Conservation (phyloP, 2,113 vertebrate species). For the Corydoras sp. region DNA sequence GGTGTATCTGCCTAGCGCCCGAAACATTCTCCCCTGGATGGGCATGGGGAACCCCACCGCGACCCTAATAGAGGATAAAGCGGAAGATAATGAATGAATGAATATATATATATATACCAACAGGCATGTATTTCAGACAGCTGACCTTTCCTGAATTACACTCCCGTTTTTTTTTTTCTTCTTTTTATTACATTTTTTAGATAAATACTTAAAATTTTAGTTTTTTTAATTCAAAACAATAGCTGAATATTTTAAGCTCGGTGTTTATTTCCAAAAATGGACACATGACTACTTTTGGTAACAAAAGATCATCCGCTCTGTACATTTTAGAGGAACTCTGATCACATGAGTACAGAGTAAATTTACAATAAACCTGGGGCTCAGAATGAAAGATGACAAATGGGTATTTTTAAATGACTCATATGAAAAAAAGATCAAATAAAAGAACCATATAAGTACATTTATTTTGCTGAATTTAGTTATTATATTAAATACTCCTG, state of each 20-base stretch:
- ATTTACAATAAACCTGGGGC: background rate
- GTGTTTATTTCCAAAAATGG: slow-evolving; percentile 8
- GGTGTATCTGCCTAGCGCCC: too few species aligned
- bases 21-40: too few species aligned
- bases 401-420: background rate
- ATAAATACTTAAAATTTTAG: background rate
- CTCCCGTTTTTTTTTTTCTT: too few species aligned
- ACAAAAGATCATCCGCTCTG: slow-evolving; percentile 27
- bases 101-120: too few species aligned
- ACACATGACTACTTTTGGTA: slow-evolving; percentile 10
- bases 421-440: background rate
- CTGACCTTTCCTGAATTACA: background rate
- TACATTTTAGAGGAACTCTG: slow-evolving; percentile 26
- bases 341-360: slow-evolving; percentile 29
- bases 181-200: background rate
- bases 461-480: too few species aligned
- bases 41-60: too few species aligned
- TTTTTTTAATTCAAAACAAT: background rate
- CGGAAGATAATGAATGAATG: too few species aligned
- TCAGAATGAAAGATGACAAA: background rate
- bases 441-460: too few species aligned
- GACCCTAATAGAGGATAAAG: too few species aligned
- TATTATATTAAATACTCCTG: too few species aligned
- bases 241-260: background rate
- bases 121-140: too few species aligned